phyloP scores from a whole-genome alignment of 1,140 invertebrate species.

The Globodera rostochiensis region DNA sequence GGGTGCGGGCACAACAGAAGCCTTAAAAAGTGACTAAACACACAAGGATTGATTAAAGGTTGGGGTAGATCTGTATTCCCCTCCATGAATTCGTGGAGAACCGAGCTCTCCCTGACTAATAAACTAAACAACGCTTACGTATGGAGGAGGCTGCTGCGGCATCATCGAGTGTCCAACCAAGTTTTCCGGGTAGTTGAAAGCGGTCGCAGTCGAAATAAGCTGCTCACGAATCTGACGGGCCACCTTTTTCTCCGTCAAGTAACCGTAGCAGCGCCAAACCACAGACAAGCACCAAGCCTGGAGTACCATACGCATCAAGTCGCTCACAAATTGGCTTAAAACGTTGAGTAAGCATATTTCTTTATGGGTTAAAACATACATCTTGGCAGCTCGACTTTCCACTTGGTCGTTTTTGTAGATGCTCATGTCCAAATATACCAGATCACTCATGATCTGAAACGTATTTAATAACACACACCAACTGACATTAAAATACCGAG shows the following conservation, averaged over 20 bases:
- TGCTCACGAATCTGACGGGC: conserved; percentile 62
- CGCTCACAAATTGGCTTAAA: conserved; percentile 54
- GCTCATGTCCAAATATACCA: conserved; percentile 38
- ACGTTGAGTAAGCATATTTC: background rate
- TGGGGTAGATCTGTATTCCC: no score
- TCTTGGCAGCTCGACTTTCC: conserved; percentile 10
- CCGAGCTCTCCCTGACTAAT: no score
- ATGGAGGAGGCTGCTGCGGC: conserved; percentile 55
- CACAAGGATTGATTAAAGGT: no score
- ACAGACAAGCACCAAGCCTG: conserved; percentile 63
- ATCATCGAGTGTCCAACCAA: conserved; percentile 34
- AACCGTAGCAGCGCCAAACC: conserved; percentile 64
- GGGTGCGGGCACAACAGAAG: background rate
- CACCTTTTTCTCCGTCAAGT: conserved; percentile 64
- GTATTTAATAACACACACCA: background rate
- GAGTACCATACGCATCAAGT: conserved; percentile 60
- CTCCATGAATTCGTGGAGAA: no score
- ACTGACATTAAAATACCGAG: background rate
- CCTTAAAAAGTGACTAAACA: background rate
- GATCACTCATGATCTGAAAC: conserved; percentile 31
- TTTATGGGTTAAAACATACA: background rate
- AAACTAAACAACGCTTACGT: conserved; percentile 16
- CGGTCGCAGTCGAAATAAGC: conserved; percentile 56
- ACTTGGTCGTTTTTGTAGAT: conserved; percentile 34
- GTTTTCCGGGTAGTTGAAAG: conserved; percentile 63